Base-by-base conservation (phyloP, 2,888 invertebrate genomes). In the Drosophila emarginata region DNA sequence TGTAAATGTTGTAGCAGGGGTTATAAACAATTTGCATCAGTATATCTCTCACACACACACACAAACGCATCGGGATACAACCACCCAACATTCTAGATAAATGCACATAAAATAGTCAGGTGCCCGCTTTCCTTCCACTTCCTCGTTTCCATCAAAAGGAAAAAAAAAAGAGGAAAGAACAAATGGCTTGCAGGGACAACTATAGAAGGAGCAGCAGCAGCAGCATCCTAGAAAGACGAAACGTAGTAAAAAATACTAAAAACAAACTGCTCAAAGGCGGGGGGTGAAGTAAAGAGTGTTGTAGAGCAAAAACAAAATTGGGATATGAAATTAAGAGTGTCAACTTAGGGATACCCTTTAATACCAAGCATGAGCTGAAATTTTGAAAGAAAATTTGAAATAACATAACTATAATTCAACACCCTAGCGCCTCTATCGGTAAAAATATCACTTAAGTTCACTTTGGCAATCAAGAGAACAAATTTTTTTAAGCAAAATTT, bases 181-280 rank as follows among this genome's bases (percentile, higher is more conserved):
- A 85, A 85, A 80, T 70, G 72, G 84, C 87, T 80, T 40, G 59
- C 77, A 87, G 87, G 84, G 87, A 79, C 84, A 81, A 78, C 78
- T 84, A 75, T 76, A 32, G 28, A 14, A 23, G 45, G 15, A n/a
- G 23, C 52, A 63, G 26, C 64, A 67, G 26, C 64, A 67, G 45
- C 53, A n/a, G 21, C 26, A 32, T 32, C 32, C 32, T 11, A 32
- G 32, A 32, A 56, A 62, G 21, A 37, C 52, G 53, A 68, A 67
- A 39, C 58, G 26, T 37, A 61, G 59, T 56, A 51, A 64, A 62
- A 70, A 61, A 61, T 54, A 50, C 63, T 56, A 12, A 71, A 71
- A 71, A 67, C 45, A 71, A 74, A 56, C 45, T 26, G 32, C 36
- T 23, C 15, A 1, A 15, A 51, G 36, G 51, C 4, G 23, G 51